Base-by-base conservation (phyloP, 1,140 invertebrate genomes). In the Megalopta genalis region DNA sequence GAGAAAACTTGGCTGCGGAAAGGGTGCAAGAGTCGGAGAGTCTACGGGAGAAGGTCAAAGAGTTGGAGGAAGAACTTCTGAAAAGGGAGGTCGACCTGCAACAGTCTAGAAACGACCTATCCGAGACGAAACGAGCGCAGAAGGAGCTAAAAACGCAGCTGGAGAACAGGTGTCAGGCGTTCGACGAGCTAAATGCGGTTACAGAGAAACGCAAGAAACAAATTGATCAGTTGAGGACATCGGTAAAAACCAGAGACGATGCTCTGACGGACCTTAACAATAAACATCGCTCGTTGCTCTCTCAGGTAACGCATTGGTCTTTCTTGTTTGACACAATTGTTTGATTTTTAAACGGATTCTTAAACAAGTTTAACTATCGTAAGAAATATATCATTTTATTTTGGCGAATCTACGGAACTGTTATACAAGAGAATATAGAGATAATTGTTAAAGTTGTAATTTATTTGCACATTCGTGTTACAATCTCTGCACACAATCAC, bases 171-270 rank as follows among this genome's bases (percentile, higher is more conserved):
- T 83, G 72, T 57, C 87, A 81, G 6, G 82, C 82, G 7, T 92
- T 88, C 54, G 91, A 93, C 8, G 91, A 93, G 60, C 54, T 93
- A 12, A 86, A 72, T 5, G 66, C 77, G 0, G 80, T 90, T 27
- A 84, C 90, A 0, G 92, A 93, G 10, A 93, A 91, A 75, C 87
- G 91, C n/a, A 92, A 92, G 69, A 92, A 92, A 62, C 92, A 93
- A 69, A 86, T 93, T 8, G 90, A 91, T 69, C 90, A 88, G 39
- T 80, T 93, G 8, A 90, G 92, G 42, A 52, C 79, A 23, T 93
- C 91, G 0, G 57, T 93, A 23, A 93, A 93, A 85, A 81, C 90
- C 10, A 89, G 90, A 21, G 92, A 93, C 64, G 92, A 93, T 12
- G 90, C 91, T 23, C 86, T 93, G 8, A 89, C 89, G 0, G 92